Conservation (phyloP, 2,888 invertebrate genomes). For the Catocala sponsa region DNA sequence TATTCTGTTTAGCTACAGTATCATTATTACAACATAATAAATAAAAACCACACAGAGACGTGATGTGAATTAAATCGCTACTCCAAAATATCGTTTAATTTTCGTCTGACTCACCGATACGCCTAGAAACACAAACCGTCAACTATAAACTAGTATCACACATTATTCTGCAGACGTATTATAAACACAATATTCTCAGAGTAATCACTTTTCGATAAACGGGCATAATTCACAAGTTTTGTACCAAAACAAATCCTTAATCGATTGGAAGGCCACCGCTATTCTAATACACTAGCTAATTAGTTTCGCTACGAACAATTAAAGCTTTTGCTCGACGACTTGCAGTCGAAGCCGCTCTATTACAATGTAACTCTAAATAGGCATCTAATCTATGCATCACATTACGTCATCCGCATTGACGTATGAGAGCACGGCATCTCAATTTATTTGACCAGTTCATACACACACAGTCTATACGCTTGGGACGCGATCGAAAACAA, state of each 20-base stretch:
- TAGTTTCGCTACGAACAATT: conserved; percentile 76
- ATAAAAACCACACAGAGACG: conserved; percentile 54
- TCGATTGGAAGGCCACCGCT: conserved; percentile 64
- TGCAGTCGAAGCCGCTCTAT: conserved; percentile 70
- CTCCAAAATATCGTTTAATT: conserved; percentile 41
- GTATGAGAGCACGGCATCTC: conserved; percentile 82
- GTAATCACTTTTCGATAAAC: conserved; percentile 52
- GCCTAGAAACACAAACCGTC: conserved; percentile 49
- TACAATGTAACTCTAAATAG: conserved; percentile 69
- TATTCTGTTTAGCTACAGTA: conserved; percentile 64
- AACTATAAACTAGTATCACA: conserved; percentile 82
- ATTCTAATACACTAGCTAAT: conserved; percentile 62
- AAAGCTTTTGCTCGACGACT: conserved; percentile 79
- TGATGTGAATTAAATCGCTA: conserved; percentile 43
- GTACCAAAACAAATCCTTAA: conserved; percentile 54
- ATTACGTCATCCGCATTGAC: conserved; percentile 85
- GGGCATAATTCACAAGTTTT: conserved; percentile 52
- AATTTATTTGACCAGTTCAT: conserved; percentile 70
- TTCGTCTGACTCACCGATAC: conserved; percentile 47
- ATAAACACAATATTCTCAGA: conserved; percentile 51
- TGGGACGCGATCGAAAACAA: conserved; percentile 51
- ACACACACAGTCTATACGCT: conserved; percentile 58
- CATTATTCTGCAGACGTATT: conserved; percentile 60
- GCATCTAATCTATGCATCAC: conserved; percentile 79
- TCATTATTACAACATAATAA: conserved; percentile 51